Evolutionary conservation across 2,888 invertebrate genomes (phyloP), one percentile per base, ranked within the genome.

Genomic region (Monopis laevigella): DNA sequence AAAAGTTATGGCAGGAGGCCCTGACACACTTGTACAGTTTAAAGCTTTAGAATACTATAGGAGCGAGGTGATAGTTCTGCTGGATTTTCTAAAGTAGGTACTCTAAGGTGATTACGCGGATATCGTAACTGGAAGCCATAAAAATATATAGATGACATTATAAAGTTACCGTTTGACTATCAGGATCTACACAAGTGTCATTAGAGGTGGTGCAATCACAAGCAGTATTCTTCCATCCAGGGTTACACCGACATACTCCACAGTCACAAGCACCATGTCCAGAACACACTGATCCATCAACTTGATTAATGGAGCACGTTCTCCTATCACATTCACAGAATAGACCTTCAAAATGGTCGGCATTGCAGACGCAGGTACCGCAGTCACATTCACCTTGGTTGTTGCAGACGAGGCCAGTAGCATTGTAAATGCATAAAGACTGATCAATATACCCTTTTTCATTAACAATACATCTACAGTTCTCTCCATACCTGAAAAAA

Each of bases 201-300:
- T 44, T 45, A 0, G 47, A 47, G 2, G 11, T 44, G 11, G 50
- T 44, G 45, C 69, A 70, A 1, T 84, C 81, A 45, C 72, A 63
- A 41, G 80, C 70, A 1, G 64, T 49, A 0, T 73, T 69, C 4
- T 62, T 56, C 52, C 66, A 61, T 11, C 64, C 62, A 6, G 56
- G 54, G 0, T 62, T 48, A 52, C 88, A 87, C 8, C 63, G 62
- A 50, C 87, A 87, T 14, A 62, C 62, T 0, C 84, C 85, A 49
- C 86, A 86, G 19, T 81, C 78, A 62, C 93, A 94, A 2, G 65
- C 63, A 0, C 93, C 93, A 40, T 69, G 63, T 1, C 81, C 87
- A 39, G 84, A 84, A 57, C 89, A 88, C 11, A 28, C n/a, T 16
- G 40, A 11, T 6, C 26, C 26, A 26, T 28, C 29, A 16, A n/a